Percentiles rank a stretch among this genome's conserved stretches.
These are phyloP conservation scores for Polia nebulosa DNA, from an alignment of 2,888 invertebrate genomes.

Conservation along the genomic window DNA sequence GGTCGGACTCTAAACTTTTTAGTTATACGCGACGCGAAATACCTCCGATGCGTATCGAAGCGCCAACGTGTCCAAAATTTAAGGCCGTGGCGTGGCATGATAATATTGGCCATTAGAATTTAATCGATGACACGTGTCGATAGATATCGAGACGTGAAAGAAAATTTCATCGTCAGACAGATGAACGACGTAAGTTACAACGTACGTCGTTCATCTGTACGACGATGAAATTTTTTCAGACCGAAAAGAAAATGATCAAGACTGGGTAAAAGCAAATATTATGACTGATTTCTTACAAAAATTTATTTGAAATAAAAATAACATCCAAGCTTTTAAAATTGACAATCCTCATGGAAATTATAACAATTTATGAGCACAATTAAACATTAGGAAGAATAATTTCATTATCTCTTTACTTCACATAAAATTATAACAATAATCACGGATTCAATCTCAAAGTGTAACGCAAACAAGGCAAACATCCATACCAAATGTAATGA, in stretches of 20 bases:
- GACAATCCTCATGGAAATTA: constrained; percentile 87
- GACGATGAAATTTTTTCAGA: too few relatives aligned
- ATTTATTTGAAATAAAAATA: constrained; percentile 89
- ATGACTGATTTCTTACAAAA: constrained; percentile 81
- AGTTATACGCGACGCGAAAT: background rate
- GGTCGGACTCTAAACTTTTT: too few relatives aligned
- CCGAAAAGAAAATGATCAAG: background rate
- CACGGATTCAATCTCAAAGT: constrained; percentile 75
- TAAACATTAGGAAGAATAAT: constrained; percentile 85
- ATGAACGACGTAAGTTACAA: too few relatives aligned
- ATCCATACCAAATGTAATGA: constrained; percentile 48
- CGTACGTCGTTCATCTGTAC: too few relatives aligned
- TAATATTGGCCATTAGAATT: constrained; percentile 3
- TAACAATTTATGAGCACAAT: constrained; percentile 88
- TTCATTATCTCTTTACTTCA: constrained; percentile 74
- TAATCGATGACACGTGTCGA: background rate
- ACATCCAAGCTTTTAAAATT: constrained; percentile 90
- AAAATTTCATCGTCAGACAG: too few relatives aligned
- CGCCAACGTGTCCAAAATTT: background rate
- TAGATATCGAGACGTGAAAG: too few relatives aligned
- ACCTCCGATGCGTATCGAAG: background rate
- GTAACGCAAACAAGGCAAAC: constrained; percentile 64
- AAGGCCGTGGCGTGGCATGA: background rate
- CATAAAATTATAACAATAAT: constrained; percentile 76
- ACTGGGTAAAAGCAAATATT: constrained; percentile 51